phyloP scores from a whole-genome alignment of 2,888 invertebrate genomes.

The Acanthoscelides obtectus region DNA sequence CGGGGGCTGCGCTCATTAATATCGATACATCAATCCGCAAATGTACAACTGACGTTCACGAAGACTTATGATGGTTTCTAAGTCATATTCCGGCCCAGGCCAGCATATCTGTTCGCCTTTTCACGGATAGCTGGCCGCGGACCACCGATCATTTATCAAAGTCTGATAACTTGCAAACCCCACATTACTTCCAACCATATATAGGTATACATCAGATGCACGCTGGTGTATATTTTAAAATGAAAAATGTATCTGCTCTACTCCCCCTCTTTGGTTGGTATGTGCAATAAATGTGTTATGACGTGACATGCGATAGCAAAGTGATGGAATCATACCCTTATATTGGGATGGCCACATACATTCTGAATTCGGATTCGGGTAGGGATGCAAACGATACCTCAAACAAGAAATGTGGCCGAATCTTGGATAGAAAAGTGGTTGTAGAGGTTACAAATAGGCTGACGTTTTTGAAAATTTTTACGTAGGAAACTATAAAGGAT shows the following conservation, averaged over 20 bases:
- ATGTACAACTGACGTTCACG: constrained; percentile 27
- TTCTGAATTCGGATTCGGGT: no score
- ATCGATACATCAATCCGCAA: constrained; percentile 28
- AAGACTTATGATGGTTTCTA: constrained; percentile 31
- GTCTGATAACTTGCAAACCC: constrained; percentile 33
- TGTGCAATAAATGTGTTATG: not conserved
- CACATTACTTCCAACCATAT: constrained; percentile 25
- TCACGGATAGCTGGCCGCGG: constrained; percentile 20
- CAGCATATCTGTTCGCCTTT: constrained; percentile 21
- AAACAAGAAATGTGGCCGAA: no score
- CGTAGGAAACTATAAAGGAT: no score
- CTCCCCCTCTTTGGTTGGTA: constrained; percentile 1
- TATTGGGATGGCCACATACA: no score
- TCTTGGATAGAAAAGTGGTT: no score
- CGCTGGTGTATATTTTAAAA: constrained; percentile 18
- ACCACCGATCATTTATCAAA: constrained; percentile 33
- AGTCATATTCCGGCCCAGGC: constrained; percentile 29
- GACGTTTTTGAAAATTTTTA: no score
- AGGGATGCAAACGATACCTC: no score
- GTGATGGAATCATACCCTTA: not conserved
- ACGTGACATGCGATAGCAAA: not conserved
- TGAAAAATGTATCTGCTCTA: constrained; percentile 25
- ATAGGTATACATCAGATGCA: constrained; percentile 15
- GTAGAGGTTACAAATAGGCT: no score
- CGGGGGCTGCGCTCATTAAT: constrained; percentile 21